A percentile compares a stretch with the other conserved stretches of the same genome.
Conservation (phyloP, 2,888 invertebrate genomes). For the Girardia tigrina region DNA sequence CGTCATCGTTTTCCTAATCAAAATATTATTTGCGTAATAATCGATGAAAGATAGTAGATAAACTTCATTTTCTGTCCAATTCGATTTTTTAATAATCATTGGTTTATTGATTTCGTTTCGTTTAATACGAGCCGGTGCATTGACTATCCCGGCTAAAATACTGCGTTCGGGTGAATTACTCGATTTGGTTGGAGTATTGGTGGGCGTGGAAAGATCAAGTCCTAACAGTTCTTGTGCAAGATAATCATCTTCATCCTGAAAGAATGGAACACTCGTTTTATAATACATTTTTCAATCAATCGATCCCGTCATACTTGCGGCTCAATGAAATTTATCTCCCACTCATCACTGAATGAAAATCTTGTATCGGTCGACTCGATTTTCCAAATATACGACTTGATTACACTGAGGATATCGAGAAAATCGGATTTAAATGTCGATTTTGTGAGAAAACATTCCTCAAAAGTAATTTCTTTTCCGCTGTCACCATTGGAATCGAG, state of each 20-base stretch:
- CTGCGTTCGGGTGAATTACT: too few relatives aligned
- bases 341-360: neutral
- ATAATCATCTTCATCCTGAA: neutral
- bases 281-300: neutral
- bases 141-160: too few relatives aligned
- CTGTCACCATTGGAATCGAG: neutral
- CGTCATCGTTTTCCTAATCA: neutral
- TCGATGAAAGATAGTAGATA: neutral
- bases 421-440: neutral
- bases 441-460: neutral
- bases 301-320: too few relatives aligned
- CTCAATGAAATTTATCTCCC: constrained; percentile 8
- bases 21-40: neutral
- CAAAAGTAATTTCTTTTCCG: neutral
- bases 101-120: neutral
- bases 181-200: neutral
- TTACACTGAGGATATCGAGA: neutral
- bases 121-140: neutral
- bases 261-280: neutral
- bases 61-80: too few relatives aligned
- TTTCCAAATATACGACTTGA: constrained; percentile 12
- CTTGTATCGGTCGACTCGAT: neutral
- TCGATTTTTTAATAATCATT: neutral
- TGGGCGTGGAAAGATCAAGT: neutral
- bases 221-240: neutral